Conservation (phyloP, 2,888 invertebrate genomes). For the Eupithecia inturbata region DNA sequence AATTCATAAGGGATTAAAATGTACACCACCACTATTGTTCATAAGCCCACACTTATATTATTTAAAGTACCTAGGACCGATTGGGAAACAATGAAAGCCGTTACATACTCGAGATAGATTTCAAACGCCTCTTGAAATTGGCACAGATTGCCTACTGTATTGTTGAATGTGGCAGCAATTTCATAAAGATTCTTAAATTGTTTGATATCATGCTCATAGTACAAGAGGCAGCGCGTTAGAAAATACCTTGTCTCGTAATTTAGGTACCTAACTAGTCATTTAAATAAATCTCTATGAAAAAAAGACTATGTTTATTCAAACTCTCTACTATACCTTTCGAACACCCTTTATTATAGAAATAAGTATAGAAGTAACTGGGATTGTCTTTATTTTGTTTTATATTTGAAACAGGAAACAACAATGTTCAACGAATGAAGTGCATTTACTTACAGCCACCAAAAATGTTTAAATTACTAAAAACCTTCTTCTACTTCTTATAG, state of each 20-base stretch:
- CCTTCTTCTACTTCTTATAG: too few relatives aligned
- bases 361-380: neutral
- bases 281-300: neutral
- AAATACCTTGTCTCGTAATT: neutral
- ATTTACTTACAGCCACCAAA: neutral
- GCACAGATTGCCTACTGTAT: constrained; percentile 5
- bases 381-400: neutral
- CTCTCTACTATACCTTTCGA: neutral
- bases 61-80: neutral
- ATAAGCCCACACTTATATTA: constrained; percentile 1
- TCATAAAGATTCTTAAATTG: constrained; percentile 20
- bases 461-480: neutral
- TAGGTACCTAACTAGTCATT: neutral
- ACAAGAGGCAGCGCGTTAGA: neutral
- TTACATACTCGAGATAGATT: neutral
- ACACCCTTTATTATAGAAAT: neutral
- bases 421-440: neutral
- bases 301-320: neutral
- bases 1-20: neutral
- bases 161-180: neutral
- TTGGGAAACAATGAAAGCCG: neutral
- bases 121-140: neutral
- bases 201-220: constrained; percentile 23
- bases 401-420: neutral
- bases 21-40: neutral